Evolutionary conservation across 2,113 vertebrate genomes (phyloP), one percentile per base, ranked within the genome.

Genomic region (Platysternon megacephalum): DNA sequence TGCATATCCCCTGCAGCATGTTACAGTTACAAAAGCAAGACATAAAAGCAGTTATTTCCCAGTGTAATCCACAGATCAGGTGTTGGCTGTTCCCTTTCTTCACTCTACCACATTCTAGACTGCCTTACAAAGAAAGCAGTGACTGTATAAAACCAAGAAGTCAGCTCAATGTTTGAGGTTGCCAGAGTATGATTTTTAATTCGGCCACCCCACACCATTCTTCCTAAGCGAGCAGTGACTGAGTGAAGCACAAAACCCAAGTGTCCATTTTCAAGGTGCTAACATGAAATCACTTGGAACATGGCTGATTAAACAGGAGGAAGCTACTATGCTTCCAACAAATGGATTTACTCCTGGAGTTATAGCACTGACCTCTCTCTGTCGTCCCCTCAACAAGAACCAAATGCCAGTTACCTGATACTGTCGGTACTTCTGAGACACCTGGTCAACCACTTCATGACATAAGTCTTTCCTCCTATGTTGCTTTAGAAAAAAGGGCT

Each of bases 261-360:
- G 94, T 89, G n/a, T 86, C 90, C 96, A 93, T 95, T 94, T 95
- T 28, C 56, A 94, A 96, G 95, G 88, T 96, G 78, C 94, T 96
- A 89, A 94, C 96, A 14, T 87, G 90, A 97, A 97, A 93, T 87
- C 17, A 86, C 88, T 94, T 97, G 87, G 89, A 95, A 58, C 95
- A 92, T 88, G 88, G 88, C 72, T 97, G 96, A 97, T 96, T 97
- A 92, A 92, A 92, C 3, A 97, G 91, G 96, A 96, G 96, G 91
- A 97, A 90, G 93, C 91, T 86, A 76, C 96, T 96, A 83, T 91
- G 88, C 90, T 90, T 93, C 79, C n/a, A 48, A 94, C 42, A 90
- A 94, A 44, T 87, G 91, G 91, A 96, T 97, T 95, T 93, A 94
- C 96, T 96, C 97, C 97, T 97, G 97, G 95, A 95, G 95, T 90